These are phyloP conservation scores for Galemys pyrenaicus DNA, from an alignment of 2,113 vertebrate genomes.

Conservation along the genomic window DNA sequence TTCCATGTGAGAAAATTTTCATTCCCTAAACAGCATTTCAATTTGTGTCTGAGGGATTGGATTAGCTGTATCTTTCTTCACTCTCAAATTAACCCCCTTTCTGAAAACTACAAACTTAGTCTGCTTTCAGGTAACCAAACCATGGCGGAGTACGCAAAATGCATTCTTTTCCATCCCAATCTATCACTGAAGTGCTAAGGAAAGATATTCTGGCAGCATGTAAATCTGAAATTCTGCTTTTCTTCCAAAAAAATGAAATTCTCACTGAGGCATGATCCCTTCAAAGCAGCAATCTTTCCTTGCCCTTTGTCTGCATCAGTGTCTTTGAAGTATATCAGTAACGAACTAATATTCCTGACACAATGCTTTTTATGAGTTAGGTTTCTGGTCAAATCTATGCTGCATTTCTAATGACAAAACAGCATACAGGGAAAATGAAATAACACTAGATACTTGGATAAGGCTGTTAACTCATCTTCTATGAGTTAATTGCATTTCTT, in stretches of 20 bases:
- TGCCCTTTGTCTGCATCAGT: conserved; percentile 2
- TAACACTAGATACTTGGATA: conserved; percentile 44
- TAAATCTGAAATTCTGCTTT: conserved; percentile 56
- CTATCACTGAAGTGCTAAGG: background rate
- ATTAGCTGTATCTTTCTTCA: conserved; percentile 51
- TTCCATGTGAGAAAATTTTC: background rate
- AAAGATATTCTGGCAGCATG: conserved; percentile 10
- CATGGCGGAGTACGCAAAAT: background rate
- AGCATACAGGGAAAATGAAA: conserved; percentile 43
- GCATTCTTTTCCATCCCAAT: conserved; percentile 19
- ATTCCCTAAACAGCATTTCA: conserved; percentile 5
- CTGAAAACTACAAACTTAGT: background rate
- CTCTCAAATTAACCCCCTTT: conserved; percentile 53
- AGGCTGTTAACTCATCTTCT: conserved; percentile 34
- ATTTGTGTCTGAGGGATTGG: conserved; percentile 37
- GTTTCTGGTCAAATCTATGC: conserved; percentile 49
- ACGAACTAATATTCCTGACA: conserved; percentile 9
- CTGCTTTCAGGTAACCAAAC: background rate
- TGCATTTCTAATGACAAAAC: conserved; percentile 46
- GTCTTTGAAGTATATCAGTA: conserved; percentile 18
- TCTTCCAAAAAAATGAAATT: conserved; percentile 29
- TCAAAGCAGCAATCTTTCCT: background rate
- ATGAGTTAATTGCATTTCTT: conserved; percentile 61
- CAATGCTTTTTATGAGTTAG: conserved; percentile 22
- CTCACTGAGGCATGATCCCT: background rate